Conservation (phyloP, 2,113 vertebrate species). For the Canis aureus region DNA sequence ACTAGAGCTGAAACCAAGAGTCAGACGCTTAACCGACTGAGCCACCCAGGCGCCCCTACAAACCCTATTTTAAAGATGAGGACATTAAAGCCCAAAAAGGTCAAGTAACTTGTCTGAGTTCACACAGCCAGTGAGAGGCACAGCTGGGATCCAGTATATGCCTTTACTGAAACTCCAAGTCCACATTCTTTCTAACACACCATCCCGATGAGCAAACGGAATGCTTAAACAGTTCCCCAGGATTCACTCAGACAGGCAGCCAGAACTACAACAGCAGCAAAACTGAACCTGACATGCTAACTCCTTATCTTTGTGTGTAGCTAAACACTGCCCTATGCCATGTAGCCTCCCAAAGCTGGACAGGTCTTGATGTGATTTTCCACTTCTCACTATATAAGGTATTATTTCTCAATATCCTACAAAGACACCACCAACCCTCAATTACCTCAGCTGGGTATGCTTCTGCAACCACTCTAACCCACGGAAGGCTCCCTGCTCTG, state of each 20-base stretch:
- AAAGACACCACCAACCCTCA: conserved; percentile 14
- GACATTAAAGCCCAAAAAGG: neutral
- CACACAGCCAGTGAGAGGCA: neutral
- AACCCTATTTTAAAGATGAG: neutral
- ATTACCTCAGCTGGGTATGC: conserved; percentile 11
- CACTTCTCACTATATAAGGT: neutral
- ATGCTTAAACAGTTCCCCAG: no score
- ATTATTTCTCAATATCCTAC: conserved; percentile 45
- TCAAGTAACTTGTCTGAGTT: neutral
- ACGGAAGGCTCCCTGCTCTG: neutral
- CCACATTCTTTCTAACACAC: neutral
- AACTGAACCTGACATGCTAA: neutral
- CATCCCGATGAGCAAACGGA: neutral
- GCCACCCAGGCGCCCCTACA: neutral
- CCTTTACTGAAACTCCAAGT: neutral
- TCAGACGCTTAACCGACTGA: neutral
- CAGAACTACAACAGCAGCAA: neutral
- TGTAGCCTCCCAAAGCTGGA: neutral
- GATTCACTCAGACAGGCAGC: neutral
- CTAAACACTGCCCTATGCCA: neutral
- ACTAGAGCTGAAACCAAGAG: neutral
- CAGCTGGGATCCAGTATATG: neutral
- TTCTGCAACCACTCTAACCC: neutral
- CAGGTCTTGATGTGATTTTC: conserved; percentile 47
- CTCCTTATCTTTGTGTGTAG: neutral